phyloP scores from a whole-genome alignment of 2,113 vertebrate genomes.

The Myodes glareolus region DNA sequence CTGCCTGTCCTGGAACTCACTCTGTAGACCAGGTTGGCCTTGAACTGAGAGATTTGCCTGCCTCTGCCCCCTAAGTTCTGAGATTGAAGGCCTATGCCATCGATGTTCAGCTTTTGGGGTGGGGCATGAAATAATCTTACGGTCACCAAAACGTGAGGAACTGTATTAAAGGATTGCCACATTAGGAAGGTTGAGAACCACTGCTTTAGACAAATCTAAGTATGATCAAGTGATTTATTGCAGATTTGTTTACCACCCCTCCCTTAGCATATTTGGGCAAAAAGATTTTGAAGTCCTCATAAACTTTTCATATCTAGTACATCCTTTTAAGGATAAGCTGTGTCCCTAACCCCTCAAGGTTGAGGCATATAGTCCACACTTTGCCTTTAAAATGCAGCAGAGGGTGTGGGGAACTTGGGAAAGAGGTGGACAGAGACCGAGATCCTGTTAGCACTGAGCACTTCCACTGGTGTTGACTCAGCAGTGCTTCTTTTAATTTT shows the following conservation, averaged over 20 bases:
- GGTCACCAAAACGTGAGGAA: background rate
- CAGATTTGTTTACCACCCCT: background rate
- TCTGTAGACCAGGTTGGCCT: background rate
- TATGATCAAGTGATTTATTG: slow-evolving; percentile 3
- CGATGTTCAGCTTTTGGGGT: background rate
- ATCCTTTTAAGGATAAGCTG: slow-evolving; percentile 51
- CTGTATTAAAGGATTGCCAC: background rate
- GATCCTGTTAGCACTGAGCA: background rate
- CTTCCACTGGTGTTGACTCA: slow-evolving; percentile 40
- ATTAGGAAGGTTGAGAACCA: background rate
- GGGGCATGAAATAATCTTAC: background rate
- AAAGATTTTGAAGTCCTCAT: slow-evolving; percentile 51
- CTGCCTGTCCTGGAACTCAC: background rate
- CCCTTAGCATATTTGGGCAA: slow-evolving; percentile 5
- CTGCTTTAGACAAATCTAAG: slow-evolving; percentile 37
- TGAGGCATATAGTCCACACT: slow-evolving; percentile 49
- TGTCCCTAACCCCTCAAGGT: background rate
- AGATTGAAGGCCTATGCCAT: background rate
- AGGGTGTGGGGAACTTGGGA: background rate
- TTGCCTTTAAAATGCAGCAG: slow-evolving; percentile 31
- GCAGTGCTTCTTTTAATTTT: slow-evolving; percentile 52
- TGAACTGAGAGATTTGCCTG: background rate
- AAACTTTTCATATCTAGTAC: slow-evolving; percentile 38
- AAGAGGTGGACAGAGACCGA: slow-evolving; percentile 42
- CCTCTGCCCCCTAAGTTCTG: background rate